Conservation (phyloP, 2,888 invertebrate genomes). For the Synanthedon tipuliformis region DNA sequence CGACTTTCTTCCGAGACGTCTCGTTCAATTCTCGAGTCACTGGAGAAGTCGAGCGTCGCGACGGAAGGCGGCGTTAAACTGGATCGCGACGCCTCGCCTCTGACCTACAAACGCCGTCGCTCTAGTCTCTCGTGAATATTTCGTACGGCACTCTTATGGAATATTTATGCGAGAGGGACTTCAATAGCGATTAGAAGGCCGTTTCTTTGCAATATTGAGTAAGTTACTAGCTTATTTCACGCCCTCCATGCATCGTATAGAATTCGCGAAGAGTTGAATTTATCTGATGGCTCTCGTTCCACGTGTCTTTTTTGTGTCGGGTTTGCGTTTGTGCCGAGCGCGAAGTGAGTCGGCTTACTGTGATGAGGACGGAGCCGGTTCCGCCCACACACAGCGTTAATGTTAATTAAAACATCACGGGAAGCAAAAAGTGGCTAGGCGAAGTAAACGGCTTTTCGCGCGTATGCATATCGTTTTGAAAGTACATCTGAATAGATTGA, state of each 20-base stretch:
- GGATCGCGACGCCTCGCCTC: conserved; percentile 29
- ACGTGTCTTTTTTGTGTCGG: conserved; percentile 2
- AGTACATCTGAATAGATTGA: no score
- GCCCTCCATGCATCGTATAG: conserved; percentile 31
- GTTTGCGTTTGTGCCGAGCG: neutral
- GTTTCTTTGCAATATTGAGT: conserved; percentile 48
- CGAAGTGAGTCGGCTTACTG: neutral
- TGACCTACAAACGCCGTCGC: conserved; percentile 49
- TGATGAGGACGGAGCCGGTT: conserved; percentile 9
- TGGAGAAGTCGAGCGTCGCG: conserved; percentile 21
- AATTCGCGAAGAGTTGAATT: conserved; percentile 26
- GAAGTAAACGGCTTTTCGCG: conserved; percentile 6
- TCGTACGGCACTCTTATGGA: conserved; percentile 37
- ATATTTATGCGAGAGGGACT: conserved; percentile 54
- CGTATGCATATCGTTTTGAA: neutral
- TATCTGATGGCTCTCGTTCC: conserved; percentile 6
- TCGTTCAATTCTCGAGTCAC: conserved; percentile 26
- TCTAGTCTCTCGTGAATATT: conserved; percentile 40
- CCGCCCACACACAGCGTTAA: conserved; percentile 31
- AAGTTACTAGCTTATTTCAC: conserved; percentile 39
- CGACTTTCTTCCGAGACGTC: conserved; percentile 27
- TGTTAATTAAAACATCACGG: conserved; percentile 31
- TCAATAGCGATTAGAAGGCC: conserved; percentile 52
- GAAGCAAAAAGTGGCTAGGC: neutral
- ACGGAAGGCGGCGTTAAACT: conserved; percentile 37